phyloP scores from a whole-genome alignment of 2,888 invertebrate species.

The Rhaphigaster nebulosa region DNA sequence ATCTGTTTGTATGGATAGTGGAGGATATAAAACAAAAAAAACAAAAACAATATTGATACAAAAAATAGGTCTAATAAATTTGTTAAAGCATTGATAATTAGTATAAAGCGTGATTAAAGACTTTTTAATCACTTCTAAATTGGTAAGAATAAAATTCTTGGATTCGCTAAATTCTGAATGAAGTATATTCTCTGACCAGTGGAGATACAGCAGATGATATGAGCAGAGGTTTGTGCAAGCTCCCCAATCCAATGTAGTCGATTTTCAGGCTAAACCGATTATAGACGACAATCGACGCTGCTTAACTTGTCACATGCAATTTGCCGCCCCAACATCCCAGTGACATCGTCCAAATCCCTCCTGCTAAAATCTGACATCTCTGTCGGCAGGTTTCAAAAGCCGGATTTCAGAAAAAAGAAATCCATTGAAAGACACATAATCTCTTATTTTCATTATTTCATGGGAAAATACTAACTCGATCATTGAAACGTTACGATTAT shows the following conservation, averaged over 20 bases:
- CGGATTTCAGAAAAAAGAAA: neutral
- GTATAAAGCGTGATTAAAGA: no score
- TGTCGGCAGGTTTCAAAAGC: neutral
- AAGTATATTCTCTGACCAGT: neutral
- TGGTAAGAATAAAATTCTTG: no score
- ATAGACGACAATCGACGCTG: conserved; percentile 42
- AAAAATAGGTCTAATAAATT: neutral
- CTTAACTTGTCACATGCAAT: conserved; percentile 35
- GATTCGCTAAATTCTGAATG: no score
- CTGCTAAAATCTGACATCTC: conserved; percentile 10
- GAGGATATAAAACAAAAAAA: no score
- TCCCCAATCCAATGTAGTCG: conserved; percentile 3
- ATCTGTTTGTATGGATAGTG: no score
- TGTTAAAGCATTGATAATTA: no score
- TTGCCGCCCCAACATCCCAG: neutral
- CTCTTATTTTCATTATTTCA: neutral
- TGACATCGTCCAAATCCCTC: neutral
- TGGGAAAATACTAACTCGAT: no score
- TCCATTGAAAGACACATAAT: neutral
- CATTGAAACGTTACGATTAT: no score
- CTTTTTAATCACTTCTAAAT: no score
- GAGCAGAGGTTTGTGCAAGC: neutral
- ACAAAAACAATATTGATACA: no score
- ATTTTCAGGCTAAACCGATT: conserved; percentile 36
- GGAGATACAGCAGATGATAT: neutral